Conservation (phyloP, 2,113 vertebrate species). For the Psilopsiagon aurifrons region DNA sequence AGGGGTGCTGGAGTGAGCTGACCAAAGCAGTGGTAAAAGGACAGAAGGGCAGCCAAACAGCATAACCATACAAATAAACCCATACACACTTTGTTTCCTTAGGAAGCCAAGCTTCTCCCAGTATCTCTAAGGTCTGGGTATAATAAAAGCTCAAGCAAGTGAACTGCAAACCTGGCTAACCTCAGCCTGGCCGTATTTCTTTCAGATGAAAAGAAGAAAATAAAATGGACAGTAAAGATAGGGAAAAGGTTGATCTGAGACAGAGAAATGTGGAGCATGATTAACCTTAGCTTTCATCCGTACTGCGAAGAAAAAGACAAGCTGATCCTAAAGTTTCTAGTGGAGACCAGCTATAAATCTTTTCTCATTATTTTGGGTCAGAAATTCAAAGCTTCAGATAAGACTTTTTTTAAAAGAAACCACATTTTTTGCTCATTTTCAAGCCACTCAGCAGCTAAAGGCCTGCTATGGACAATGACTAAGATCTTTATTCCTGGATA, state of each 20-base stretch:
- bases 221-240: neutral
- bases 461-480: neutral
- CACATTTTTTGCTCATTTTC: neutral
- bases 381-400: neutral
- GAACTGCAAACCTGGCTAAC: neutral
- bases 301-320: neutral
- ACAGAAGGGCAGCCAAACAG: neutral
- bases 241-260: neutral
- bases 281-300: neutral
- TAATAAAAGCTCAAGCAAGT: neutral
- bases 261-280: neutral
- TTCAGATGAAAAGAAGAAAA: conserved; percentile 17
- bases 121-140: neutral
- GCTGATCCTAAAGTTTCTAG: neutral
- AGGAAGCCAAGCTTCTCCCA: neutral
- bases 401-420: neutral
- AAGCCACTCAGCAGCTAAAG: neutral
- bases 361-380: neutral
- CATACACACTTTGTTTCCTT: neutral
- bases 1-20: neutral
- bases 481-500: neutral
- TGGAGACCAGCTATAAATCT: neutral
- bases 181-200: neutral
- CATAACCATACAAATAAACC: neutral
- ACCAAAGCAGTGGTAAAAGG: neutral